Base-by-base conservation (phyloP, 2,888 invertebrate genomes). In the Melanophora roralis region DNA sequence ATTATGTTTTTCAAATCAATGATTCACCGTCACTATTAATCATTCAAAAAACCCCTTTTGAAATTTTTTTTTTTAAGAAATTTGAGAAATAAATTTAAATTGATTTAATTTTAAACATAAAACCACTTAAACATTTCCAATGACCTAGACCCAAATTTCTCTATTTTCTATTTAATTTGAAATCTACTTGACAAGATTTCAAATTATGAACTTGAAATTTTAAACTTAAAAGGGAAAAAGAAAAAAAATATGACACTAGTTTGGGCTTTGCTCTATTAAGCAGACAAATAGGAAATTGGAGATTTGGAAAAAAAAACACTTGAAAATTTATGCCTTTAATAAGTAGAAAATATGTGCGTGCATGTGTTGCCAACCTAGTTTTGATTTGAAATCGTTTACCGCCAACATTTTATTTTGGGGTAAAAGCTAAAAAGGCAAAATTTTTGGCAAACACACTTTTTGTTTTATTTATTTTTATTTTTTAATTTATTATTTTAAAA, bases 141-240 rank as follows among this genome's bases (percentile, higher is more conserved):
- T 71, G 53, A 65, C 77, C 77, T 47, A 69, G 76, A 76, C 76
- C 62, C 16, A 68, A 21, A 49, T 74, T 49, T 47, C n/a, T 36
- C n/a, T 14, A 38, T 27, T 60, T 60, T 71, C 32, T 40, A 40
- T 69, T 59, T 2, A 19, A 23, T 45, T 36, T 14, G 16, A 57
- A 67, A 21, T 9, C 1, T 36, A 47, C 32, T 40, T 11, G 40
- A 51, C 16, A 0, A 68, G n/a, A 57, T 55, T 67, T 21, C 6
- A 19, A 51, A 36, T 47, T 49, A 49, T 71, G 60, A 71, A 71
- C 71, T 71, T 71, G 71, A 71, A 60, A 69, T 57, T 36, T 71
- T 21, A 23, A 64, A 45, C 43, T 62, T 32, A 12, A 38, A 19
- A 32, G 6, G 1, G 34, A 3, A 36, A 12, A 14, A 36, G 19